Percentiles rank a stretch among this genome's conserved stretches.
phyloP scores from a whole-genome alignment of 2,888 invertebrate genomes.

The Dysmachus trigonus region DNA sequence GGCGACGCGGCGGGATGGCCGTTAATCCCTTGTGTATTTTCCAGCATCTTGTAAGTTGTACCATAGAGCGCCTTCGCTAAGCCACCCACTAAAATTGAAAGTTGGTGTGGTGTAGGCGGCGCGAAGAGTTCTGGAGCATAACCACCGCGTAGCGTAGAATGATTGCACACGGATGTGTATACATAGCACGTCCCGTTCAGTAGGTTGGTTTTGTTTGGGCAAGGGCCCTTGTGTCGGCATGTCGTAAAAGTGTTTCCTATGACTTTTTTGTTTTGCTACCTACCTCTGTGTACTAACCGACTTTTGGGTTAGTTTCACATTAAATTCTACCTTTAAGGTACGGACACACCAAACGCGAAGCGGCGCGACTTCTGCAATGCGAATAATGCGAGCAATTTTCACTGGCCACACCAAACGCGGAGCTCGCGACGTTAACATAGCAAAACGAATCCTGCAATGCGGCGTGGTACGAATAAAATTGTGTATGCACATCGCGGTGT shows the following conservation, averaged over 20 bases:
- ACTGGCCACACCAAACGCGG: no score
- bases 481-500: no score
- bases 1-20: neutral
- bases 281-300: neutral
- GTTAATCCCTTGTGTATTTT: conserved; percentile 19
- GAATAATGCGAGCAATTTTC: no score
- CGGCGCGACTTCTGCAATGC: no score
- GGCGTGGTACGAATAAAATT: no score
- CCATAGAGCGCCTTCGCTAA: neutral
- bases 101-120: neutral
- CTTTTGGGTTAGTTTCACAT: conserved; percentile 20
- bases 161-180: neutral
- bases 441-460: no score
- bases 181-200: neutral
- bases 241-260: conserved; percentile 19
- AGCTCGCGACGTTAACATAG: no score
- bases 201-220: neutral
- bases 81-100: neutral
- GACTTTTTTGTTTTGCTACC: neutral
- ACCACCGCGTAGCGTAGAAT: neutral
- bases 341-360: no score
- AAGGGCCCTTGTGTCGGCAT: conserved; percentile 16
- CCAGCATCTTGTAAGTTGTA: conserved; percentile 20
- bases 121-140: neutral
- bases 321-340: conserved; percentile 1